Evolutionary conservation across 1,140 invertebrate species (phyloP), one percentile per base, ranked within the genome.

Genomic region (Plodia interpunctella): DNA sequence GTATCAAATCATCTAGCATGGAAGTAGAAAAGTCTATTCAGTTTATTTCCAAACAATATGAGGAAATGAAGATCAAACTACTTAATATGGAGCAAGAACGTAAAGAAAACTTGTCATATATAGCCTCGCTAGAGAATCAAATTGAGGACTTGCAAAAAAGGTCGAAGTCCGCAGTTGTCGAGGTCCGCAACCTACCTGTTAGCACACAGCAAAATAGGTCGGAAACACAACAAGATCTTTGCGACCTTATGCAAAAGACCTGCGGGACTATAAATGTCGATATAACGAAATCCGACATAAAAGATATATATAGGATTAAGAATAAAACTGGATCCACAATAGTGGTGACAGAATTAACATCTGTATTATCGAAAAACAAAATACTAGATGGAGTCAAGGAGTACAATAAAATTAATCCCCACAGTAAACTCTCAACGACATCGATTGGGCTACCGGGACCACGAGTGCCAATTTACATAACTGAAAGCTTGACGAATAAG

Each of bases 201-300:
- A 5, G 5, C 1, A 4, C 38, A 0, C 4, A 49, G 25, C 17
- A 49, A 28, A 32, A 20, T 35, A 55, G 49, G 28, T 6, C 3
- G 9, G 55, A 62, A 13, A 57, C 60, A 44, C 35, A 62, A 35
- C 55, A 57, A 18, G 55, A 57, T n/a, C 50, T 62, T 5, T 25
- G 35, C 3, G 15, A 49, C 5, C n/a, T 57, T 17, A 17, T 62
- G 5, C 15, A 49, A 44, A 57, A 52, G 17, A 49, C 50, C 5
- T 53, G 54, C 30, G 17, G 50, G 0, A 30, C 49, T 0, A 11
- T 62, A 2, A 38, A 57, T 13, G 49, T 54, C 11, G n/a, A 51
- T 30, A 13, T 53, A 0, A 2, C 35, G 1, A 17, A 38, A 6
- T 56, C 25, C 18, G 60, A 62, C 10, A 38, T 62, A 20, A 56